Conservation (phyloP, 2,888 invertebrate genomes). For the Matsumyia berberina region DNA sequence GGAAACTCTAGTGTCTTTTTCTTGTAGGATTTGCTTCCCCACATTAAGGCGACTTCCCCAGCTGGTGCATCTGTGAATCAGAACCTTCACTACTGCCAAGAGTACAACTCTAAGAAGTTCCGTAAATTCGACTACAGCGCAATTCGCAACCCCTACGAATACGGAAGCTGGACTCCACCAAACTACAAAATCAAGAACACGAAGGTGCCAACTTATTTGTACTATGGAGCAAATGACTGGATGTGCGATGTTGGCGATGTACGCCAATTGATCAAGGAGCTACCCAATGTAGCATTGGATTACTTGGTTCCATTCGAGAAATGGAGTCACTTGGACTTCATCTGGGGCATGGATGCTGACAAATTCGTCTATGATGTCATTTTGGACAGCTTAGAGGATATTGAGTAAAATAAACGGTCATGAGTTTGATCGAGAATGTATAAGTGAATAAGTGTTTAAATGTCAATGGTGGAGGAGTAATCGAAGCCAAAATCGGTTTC, state of each 20-base stretch:
- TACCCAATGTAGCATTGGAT: slow-evolving; percentile 85
- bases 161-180: slow-evolving; percentile 85
- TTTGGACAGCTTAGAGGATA: slow-evolving; percentile 7
- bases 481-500: too few relatives aligned
- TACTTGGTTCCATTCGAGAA: slow-evolving; percentile 85
- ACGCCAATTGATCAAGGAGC: slow-evolving; percentile 83
- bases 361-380: slow-evolving; percentile 85
- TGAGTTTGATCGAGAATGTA: neutral
- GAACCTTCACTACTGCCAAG: slow-evolving; percentile 83
- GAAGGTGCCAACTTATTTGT: slow-evolving; percentile 85
- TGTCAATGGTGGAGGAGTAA: too few relatives aligned
- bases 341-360: slow-evolving; percentile 87
- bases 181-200: slow-evolving; percentile 85
- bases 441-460: too few relatives aligned
- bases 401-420: slow-evolving; percentile 19
- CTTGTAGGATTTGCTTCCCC: slow-evolving; percentile 78
- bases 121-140: slow-evolving; percentile 82
- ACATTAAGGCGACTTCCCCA: slow-evolving; percentile 82
- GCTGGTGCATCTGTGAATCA: slow-evolving; percentile 83
- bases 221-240: slow-evolving; percentile 87
- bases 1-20: neutral
- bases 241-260: slow-evolving; percentile 86
- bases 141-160: slow-evolving; percentile 83
- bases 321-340: slow-evolving; percentile 86
- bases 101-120: slow-evolving; percentile 81